These are phyloP conservation scores for Drosophila anomalata DNA, from an alignment of 2,888 invertebrate genomes.

Conservation along the genomic window DNA sequence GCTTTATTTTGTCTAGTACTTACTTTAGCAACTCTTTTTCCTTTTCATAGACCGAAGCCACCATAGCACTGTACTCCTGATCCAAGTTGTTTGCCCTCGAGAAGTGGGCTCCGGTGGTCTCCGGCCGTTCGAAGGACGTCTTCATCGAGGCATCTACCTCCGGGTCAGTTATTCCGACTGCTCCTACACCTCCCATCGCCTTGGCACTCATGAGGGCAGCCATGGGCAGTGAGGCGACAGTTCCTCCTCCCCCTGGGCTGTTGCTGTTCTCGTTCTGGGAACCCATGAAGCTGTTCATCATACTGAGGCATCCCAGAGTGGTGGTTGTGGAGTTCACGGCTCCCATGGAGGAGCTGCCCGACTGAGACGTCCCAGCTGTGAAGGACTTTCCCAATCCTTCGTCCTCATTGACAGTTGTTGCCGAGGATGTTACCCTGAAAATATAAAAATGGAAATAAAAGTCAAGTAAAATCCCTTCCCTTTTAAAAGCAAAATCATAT, in stretches of 20 bases:
- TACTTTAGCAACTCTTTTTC: constrained; percentile 81
- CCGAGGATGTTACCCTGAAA: constrained; percentile 22
- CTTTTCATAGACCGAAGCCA: constrained; percentile 78
- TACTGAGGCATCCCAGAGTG: constrained; percentile 35
- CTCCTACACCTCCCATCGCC: background rate
- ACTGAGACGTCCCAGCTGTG: constrained; percentile 39
- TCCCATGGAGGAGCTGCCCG: constrained; percentile 25
- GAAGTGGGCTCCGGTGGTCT: constrained; percentile 56
- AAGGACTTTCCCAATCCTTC: constrained; percentile 34
- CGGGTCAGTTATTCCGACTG: constrained; percentile 31
- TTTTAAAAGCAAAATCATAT: constrained; percentile 23
- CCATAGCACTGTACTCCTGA: constrained; percentile 81
- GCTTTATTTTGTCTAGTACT: constrained; percentile 48
- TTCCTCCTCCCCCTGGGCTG: constrained; percentile 68
- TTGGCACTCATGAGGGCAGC: constrained; percentile 48
- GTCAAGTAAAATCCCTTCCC: constrained; percentile 3
- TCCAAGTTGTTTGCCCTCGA: constrained; percentile 72
- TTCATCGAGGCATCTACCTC: constrained; percentile 75
- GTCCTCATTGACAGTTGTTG: constrained; percentile 9
- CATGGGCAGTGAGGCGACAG: constrained; percentile 52
- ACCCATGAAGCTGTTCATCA: constrained; percentile 49
- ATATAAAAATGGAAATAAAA: background rate
- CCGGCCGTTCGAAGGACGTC: constrained; percentile 74
- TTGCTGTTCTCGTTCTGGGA: constrained; percentile 59
- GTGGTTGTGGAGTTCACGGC: constrained; percentile 27